Base-by-base conservation (phyloP, 2,888 invertebrate genomes). In the Oscheius onirici region DNA sequence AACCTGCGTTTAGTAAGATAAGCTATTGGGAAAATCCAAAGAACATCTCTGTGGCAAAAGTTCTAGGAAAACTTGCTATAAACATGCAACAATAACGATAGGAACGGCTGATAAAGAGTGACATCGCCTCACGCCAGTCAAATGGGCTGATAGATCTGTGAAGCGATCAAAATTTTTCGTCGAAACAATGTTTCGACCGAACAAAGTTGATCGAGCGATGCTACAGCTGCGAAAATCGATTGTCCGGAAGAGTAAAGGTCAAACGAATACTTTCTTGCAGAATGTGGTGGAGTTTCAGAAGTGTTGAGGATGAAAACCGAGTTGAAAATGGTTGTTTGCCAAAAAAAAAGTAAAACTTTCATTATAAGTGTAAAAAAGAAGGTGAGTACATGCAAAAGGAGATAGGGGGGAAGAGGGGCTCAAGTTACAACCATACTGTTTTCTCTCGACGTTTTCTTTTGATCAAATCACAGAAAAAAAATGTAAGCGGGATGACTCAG, bases 261-360 rank as follows among this genome's bases (percentile, higher is more conserved):
- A 34, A 34, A 8, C 34, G 8, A 8, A 34, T 34, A 6, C 34
- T 34, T 8, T 0, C 34, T 34, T 8, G 8, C 34, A 34, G 8
- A 34, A 34, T 34, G 34, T 11, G 52, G n/a, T 22, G 52, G 17
- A 17, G 20, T 20, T 5, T 49, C 3, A 17, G 13, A n/a, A 52
- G 26, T n/a, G 13, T n/a, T 52, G 13, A 52, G 17, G 17, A 52
- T 24, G 26, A 17, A 52, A 52, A 24, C 22, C 24, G 17, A 17
- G 26, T 24, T 6, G 22, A 52, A 13, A 52, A 13, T 22, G 17
- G 52, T 52, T 17, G 26, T n/a, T 24, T 52, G 17, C 20, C 49
- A 49, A 49, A 49, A 17, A 13, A 52, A 52, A 52, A 52, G 52
- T 24, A 52, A 26, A 52, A 26, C 22, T 26, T 24, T 52, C 52